These are phyloP conservation scores for Marmota flaviventris DNA, from an alignment of 2,113 vertebrate species.

Conservation along the genomic window DNA sequence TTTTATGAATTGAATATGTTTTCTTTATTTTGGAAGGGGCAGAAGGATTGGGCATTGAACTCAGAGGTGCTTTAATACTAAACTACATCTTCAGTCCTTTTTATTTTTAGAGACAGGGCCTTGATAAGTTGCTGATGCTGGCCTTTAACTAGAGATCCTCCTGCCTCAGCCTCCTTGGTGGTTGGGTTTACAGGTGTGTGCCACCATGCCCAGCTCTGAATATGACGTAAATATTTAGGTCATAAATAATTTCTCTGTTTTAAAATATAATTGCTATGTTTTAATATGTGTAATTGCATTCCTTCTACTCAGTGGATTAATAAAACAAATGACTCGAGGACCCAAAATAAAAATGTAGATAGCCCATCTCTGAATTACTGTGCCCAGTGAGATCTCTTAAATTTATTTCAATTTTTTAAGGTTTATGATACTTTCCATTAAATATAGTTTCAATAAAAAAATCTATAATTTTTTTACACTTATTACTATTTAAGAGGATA, in stretches of 20 bases:
- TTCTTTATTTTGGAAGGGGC: too few relatives aligned
- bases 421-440: constrained; percentile 14
- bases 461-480: background rate
- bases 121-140: too few relatives aligned
- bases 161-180: too few relatives aligned
- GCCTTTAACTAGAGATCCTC: too few relatives aligned
- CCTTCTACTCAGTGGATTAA: background rate
- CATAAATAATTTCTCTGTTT: background rate
- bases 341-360: background rate
- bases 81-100: too few relatives aligned
- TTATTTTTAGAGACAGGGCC: too few relatives aligned
- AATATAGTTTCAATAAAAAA: constrained; percentile 51
- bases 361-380: constrained; percentile 25
- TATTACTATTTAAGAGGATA: background rate
- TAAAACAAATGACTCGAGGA: constrained; percentile 5
- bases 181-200: too few relatives aligned
- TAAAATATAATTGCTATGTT: background rate
- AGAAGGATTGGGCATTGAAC: background rate
- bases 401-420: constrained; percentile 36
- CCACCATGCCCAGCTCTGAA: background rate
- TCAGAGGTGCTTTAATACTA: too few relatives aligned
- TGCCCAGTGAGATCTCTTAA: background rate
- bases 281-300: background rate
- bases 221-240: background rate
- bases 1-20: background rate